phyloP scores from a whole-genome alignment of 2,113 vertebrate genomes.

The Takifugu flavidus region DNA sequence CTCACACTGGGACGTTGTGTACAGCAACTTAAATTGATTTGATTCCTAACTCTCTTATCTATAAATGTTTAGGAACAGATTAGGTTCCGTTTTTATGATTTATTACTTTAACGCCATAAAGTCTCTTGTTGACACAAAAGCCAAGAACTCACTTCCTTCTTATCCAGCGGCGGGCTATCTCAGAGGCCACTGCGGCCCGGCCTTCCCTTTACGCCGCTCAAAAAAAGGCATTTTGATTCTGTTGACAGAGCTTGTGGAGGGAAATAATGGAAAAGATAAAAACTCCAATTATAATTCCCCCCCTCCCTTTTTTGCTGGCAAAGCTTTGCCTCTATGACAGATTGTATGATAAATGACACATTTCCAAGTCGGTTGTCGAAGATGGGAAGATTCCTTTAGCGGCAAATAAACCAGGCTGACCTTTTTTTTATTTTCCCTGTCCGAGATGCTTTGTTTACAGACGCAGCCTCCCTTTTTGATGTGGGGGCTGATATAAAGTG shows the following conservation, averaged over 20 bases:
- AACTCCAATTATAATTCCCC: conserved; percentile 75
- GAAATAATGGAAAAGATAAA: conserved; percentile 77
- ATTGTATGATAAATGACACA: conserved; percentile 69
- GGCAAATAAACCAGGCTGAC: conserved; percentile 60
- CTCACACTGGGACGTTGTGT: conserved; percentile 70
- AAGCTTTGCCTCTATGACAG: conserved; percentile 56
- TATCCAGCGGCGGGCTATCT: conserved; percentile 58
- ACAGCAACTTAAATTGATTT: conserved; percentile 81
- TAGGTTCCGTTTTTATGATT: conserved; percentile 80
- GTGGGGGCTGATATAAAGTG: conserved; percentile 50
- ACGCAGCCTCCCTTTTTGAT: conserved; percentile 45
- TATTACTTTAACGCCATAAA: conserved; percentile 81
- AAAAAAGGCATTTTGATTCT: conserved; percentile 71
- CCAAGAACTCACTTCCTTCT: conserved; percentile 51
- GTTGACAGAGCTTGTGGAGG: conserved; percentile 71
- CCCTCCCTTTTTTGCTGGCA: not conserved
- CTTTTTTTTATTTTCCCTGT: conserved; percentile 49
- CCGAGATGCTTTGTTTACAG: conserved; percentile 52
- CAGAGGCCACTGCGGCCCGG: conserved; percentile 44
- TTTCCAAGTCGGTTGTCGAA: conserved; percentile 63
- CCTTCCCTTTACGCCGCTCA: conserved; percentile 47
- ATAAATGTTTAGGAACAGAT: conserved; percentile 79
- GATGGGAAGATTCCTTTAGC: conserved; percentile 63
- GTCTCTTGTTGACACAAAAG: conserved; percentile 76
- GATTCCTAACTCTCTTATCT: conserved; percentile 83